Conservation (phyloP, 2,113 vertebrate species). For the Ovis aries region DNA sequence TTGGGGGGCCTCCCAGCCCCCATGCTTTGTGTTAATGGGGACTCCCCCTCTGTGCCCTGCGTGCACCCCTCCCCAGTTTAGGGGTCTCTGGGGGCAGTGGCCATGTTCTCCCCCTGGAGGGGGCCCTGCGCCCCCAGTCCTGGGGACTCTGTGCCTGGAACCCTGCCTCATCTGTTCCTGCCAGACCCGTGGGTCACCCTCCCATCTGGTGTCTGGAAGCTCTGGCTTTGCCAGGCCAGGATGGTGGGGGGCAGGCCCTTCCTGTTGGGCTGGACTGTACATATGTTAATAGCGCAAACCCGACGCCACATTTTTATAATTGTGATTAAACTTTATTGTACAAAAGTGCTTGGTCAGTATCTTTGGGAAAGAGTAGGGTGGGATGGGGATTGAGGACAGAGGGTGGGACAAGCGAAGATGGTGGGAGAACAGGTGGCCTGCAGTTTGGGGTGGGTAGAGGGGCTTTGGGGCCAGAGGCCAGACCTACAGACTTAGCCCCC, state of each 20-base stretch:
- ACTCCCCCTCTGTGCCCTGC: conserved; percentile 54
- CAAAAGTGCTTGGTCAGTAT: conserved; percentile 66
- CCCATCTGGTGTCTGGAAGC: conserved; percentile 37
- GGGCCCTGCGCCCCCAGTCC: conserved; percentile 40
- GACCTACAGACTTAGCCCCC: not conserved
- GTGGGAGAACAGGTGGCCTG: not conserved
- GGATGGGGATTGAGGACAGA: not conserved
- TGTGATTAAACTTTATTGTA: conserved; percentile 83
- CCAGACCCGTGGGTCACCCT: conserved; percentile 64
- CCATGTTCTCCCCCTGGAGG: conserved; percentile 66
- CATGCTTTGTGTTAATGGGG: conserved; percentile 64
- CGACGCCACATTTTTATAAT: conserved; percentile 81
- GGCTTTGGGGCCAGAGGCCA: not conserved
- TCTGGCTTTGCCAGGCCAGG: conserved; percentile 33
- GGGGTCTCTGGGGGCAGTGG: conserved; percentile 69
- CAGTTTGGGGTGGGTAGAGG: not conserved
- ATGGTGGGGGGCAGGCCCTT: conserved; percentile 40
- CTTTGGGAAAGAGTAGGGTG: conserved; percentile 32
- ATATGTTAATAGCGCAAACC: conserved; percentile 80
- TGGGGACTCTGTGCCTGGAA: conserved; percentile 72
- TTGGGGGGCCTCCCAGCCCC: conserved; percentile 44
- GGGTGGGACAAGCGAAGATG: not conserved
- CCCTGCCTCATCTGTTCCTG: conserved; percentile 71
- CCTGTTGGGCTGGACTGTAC: conserved; percentile 75
- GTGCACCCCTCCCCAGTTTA: conserved; percentile 66